Evolutionary conservation across 2,113 vertebrate species (phyloP), one percentile per base, ranked within the genome.

Genomic region (Arvicanthis niloticus): DNA sequence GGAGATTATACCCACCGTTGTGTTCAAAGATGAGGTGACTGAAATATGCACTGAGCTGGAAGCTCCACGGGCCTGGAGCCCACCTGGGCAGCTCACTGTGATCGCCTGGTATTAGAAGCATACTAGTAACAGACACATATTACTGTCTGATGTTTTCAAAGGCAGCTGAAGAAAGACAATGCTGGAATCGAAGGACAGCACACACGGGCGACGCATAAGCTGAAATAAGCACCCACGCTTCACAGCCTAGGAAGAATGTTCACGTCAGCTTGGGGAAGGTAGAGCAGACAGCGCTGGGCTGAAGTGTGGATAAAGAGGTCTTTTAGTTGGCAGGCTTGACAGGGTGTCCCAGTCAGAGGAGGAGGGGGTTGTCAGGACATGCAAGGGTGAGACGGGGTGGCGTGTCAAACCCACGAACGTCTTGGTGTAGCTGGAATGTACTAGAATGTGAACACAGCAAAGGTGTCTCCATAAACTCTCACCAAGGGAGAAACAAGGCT

Each of bases 401-500:
- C 17, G 0, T 13, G 29, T n/a, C 53, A 70, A 65, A 2, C 9
- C 51, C 85, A 95, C 16, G 48, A 31, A 82, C 3, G 3, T 58
- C 58, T 68, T n/a, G 58, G 67, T 37, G 31, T 2, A 42, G 17
- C 65, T 86, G 15, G 31, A 67, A 88, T 29, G 0, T 37, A 62
- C 67, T 62, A n/a, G n/a, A 53, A 13, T 45, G 0, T 42, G 9
- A 60, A 76, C 12, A 62, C 34, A 15, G 24, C 29, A 2, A 58
- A 53, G 37, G 58, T 42, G 78, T 95, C 81, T 65, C 26, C 93
- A 84, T 42, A 40, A 93, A 96, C 91, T 95, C 70, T 94, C 96
- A 95, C 42, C 92, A 91, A 93, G 40, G 22, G 90, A 80, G 92
- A 97, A 96, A 89, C 81, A 88, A 58, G 91, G 94, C 92, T 97